A percentile compares a stretch with the other conserved stretches of the same genome.
Evolutionary conservation across 2,888 invertebrate genomes (phyloP).

Genomic region (Drosophila picticornis): DNA sequence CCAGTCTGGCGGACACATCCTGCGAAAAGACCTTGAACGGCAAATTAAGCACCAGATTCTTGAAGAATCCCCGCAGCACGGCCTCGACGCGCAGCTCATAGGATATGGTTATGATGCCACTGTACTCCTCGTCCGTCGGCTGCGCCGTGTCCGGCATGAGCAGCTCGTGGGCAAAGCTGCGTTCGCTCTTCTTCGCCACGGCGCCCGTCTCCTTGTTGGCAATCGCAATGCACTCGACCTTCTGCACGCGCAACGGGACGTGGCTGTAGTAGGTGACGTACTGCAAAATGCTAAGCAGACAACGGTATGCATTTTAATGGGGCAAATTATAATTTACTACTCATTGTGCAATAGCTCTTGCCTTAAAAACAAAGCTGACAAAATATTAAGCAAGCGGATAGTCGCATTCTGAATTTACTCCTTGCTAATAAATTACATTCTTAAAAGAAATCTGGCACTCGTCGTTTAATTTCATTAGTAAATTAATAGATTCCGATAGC

Average conservation of each 20-base stretch:
- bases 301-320: not conserved
- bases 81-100: constrained; percentile 84
- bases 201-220: constrained; percentile 84
- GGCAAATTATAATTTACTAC: not conserved
- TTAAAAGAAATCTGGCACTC: not conserved
- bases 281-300: constrained; percentile 67
- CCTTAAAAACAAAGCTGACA: not conserved
- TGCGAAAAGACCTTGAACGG: constrained; percentile 82
- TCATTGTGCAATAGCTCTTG: not conserved
- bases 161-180: constrained; percentile 84
- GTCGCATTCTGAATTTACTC: not conserved
- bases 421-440: not conserved
- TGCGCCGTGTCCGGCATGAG: constrained; percentile 83
- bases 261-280: constrained; percentile 82
- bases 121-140: constrained; percentile 78
- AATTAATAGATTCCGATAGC: not conserved
- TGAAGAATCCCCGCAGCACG: constrained; percentile 84
- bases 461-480: not conserved
- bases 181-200: constrained; percentile 84
- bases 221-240: constrained; percentile 81
- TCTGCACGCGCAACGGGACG: constrained; percentile 79
- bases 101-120: constrained; percentile 81
- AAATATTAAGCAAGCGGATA: not conserved
- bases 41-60: constrained; percentile 83
- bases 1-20: constrained; percentile 53